Conservation (phyloP, 2,888 invertebrate genomes). For the Mermis nigrescens region DNA sequence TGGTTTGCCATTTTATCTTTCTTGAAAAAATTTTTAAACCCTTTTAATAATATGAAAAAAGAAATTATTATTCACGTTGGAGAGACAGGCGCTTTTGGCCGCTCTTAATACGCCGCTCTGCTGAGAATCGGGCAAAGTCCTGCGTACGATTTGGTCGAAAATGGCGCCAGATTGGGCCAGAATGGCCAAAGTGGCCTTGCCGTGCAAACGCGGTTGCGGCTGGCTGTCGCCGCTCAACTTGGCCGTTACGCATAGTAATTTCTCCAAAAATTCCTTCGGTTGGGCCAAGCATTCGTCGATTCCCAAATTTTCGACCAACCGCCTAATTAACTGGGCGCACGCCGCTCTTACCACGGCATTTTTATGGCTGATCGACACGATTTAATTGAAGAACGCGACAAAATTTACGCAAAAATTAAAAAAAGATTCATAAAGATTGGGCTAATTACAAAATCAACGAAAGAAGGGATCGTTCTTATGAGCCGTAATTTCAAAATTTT, state of each 20-base stretch:
- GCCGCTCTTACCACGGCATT: slow-evolving; percentile 68
- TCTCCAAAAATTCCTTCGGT: slow-evolving; percentile 21
- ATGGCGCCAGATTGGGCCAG: neutral
- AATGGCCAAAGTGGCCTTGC: slow-evolving; percentile 7
- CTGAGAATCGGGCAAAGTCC: no score
- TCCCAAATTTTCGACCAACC: slow-evolving; percentile 53
- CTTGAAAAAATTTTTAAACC: no score
- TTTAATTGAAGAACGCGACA: neutral
- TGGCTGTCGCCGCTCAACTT: slow-evolving; percentile 66
- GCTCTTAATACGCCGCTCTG: no score
- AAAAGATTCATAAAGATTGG: no score
- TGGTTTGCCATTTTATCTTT: no score
- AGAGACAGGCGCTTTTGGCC: no score
- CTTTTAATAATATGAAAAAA: no score
- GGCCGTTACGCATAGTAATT: slow-evolving; percentile 57
- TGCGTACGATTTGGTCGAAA: no score
- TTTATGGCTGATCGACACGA: slow-evolving; percentile 44
- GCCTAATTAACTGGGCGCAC: slow-evolving; percentile 54
- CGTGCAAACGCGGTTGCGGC: slow-evolving; percentile 53
- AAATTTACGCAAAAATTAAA: neutral
- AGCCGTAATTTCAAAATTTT: no score
- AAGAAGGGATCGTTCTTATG: no score
- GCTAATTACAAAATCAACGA: no score
- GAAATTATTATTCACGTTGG: no score
- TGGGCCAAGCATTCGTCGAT: slow-evolving; percentile 50